Percentiles rank a stretch among this genome's conserved stretches.
phyloP scores from a whole-genome alignment of 2,888 invertebrate species.

The Subacronicta megacephala region DNA sequence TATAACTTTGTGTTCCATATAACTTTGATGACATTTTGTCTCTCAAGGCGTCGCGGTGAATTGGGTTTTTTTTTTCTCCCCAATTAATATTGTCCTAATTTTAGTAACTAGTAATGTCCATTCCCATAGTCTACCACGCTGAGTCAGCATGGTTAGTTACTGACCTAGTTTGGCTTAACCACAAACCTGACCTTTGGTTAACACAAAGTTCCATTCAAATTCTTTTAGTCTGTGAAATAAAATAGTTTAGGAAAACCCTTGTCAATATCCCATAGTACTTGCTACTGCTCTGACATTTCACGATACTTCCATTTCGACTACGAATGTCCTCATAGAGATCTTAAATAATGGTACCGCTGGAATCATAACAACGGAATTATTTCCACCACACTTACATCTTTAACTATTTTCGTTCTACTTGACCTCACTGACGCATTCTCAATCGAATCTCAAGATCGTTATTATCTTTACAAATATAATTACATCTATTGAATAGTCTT shows the following conservation, averaged over 20 bases:
- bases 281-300: conserved; percentile 3
- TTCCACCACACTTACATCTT: conserved; percentile 23
- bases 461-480: conserved; percentile 41
- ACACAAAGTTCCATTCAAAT: not conserved
- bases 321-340: conserved; percentile 49
- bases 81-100: not conserved
- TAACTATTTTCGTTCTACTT: conserved; percentile 50
- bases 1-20: conserved; percentile 17
- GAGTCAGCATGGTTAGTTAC: too few relatives aligned
- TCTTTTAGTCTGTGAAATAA: not conserved
- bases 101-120: too few relatives aligned
- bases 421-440: conserved; percentile 29
- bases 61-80: too few relatives aligned
- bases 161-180: too few relatives aligned
- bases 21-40: too few relatives aligned
- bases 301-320: conserved; percentile 15
- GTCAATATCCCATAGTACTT: conserved; percentile 6
- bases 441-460: conserved; percentile 38
- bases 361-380: conserved; percentile 33
- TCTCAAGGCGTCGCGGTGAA: too few relatives aligned
- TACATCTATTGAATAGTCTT: conserved; percentile 32
- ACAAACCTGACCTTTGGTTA: too few relatives aligned
- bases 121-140: too few relatives aligned
- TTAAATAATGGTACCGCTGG: conserved; percentile 37
- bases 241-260: not conserved